A percentile compares a stretch with the other conserved stretches of the same genome.
Evolutionary conservation across 2,888 invertebrate species (phyloP).

Genomic region (Apoda limacodes): DNA sequence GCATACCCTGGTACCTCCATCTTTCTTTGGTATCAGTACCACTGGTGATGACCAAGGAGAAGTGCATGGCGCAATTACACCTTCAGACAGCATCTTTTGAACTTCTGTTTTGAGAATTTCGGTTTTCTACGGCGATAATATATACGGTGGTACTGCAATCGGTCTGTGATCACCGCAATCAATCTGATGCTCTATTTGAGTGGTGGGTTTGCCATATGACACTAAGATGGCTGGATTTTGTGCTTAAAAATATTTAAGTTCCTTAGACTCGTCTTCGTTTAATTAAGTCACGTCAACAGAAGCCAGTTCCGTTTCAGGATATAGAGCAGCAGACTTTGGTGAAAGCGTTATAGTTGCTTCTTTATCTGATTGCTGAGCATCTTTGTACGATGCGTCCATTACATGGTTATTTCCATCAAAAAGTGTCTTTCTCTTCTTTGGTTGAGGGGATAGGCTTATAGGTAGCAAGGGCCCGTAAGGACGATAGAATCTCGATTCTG

Average conservation of each 20-base stretch:
- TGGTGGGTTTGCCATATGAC: not conserved
- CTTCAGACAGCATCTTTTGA: slow-evolving; percentile 23
- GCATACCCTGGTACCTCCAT: slow-evolving; percentile 26
- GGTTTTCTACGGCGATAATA: slow-evolving; percentile 21
- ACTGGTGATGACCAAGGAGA: slow-evolving; percentile 34
- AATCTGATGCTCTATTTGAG: not conserved
- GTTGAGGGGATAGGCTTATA: too few species aligned
- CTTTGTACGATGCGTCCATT: too few species aligned
- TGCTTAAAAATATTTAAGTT: not conserved
- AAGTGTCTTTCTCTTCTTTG: too few species aligned
- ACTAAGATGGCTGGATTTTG: not conserved
- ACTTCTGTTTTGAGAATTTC: slow-evolving; percentile 17
- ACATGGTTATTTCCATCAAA: too few species aligned
- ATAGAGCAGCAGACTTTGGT: too few species aligned
- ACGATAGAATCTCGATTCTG: too few species aligned
- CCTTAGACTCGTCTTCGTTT: too few species aligned
- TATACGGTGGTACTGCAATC: slow-evolving; percentile 19
- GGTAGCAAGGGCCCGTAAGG: too few species aligned
- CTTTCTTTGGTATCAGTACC: slow-evolving; percentile 31
- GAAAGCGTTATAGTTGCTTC: too few species aligned
- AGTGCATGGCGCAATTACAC: slow-evolving; percentile 28
- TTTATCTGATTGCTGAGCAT: too few species aligned
- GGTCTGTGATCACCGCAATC: not conserved
- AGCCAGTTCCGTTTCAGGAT: too few species aligned
- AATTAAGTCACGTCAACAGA: too few species aligned